Evolutionary conservation across 2,797 vertebrate genomes (phyloP), one percentile per base, ranked within the genome.

Genomic region (Distichodus sexfasciatus): DNA sequence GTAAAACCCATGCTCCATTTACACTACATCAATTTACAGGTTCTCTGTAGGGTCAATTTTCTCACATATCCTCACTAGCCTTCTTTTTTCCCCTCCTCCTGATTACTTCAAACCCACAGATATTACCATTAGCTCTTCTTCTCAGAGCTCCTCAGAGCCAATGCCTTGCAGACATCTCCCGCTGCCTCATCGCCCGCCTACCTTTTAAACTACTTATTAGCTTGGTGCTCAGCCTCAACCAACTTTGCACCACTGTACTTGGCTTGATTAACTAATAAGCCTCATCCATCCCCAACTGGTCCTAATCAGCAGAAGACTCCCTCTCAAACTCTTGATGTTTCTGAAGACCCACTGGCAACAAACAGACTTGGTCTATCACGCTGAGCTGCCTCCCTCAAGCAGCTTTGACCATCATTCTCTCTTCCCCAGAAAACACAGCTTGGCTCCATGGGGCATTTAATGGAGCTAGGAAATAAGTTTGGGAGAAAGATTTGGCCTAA

Each of bases 231-330:
- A 23, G 35, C 33, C 36, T 51, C 23, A 19, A 11, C 28, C 17
- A 46, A 46, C 48, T 70, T 48, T 61, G n/a, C 28, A 24, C 55
- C 38, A 9, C 29, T 57, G 23, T 35, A 46, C 38, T 62, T 21
- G 44, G 38, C 50, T 69, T 72, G 55, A 70, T 73, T 59, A 51
- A 43, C 51, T 58, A 70, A 75, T 35, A 67, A 31, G 48, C 21
- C 62, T 48, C n/a, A 46, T 59, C 48, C 35, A 47, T 71, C 69
- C 70, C 50, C 44, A 47, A 66, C 40, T 44, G 57, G 12, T 41
- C 31, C 29, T 48, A 44, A 75, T 66, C 66, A 53, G 55, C 44
- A 17, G 26, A 23, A 63, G 47, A 67, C 70, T 53, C 53, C 66
- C 58, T 40, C 19, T 72, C 61, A n/a, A 75, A 15, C 55, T 46